Conservation (phyloP, 37 sponge, comb jelly and placozoan genomes). For the Tethya wilhelma region DNA sequence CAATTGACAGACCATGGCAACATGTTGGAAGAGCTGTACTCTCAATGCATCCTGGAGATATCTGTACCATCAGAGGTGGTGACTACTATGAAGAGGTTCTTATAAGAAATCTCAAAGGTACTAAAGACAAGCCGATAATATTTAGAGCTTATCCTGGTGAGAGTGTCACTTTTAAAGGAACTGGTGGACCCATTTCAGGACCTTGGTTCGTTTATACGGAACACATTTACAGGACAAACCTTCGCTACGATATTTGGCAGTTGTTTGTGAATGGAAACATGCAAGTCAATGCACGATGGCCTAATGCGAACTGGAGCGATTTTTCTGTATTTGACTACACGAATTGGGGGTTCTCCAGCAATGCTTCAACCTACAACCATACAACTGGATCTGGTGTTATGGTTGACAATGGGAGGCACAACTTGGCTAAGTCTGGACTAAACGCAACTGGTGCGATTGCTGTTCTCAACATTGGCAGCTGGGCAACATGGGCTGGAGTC, state of each 20-base stretch:
- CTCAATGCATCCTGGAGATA: conserved; percentile 8
- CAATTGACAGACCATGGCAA: neutral
- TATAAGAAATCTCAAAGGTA: conserved; percentile 4
- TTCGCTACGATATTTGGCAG: conserved; percentile 16
- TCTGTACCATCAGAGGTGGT: conserved; percentile 23
- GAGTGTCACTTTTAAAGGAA: conserved; percentile 16
- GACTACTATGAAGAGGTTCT: conserved; percentile 8
- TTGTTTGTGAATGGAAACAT: conserved; percentile 32
- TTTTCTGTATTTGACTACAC: conserved; percentile 30
- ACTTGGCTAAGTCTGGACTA: conserved; percentile 5
- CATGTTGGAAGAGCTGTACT: neutral
- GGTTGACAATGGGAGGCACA: conserved; percentile 21
- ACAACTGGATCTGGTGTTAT: conserved; percentile 15
- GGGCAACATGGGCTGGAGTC: conserved; percentile 39
- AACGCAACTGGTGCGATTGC: conserved; percentile 45
- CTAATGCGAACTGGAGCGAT: conserved; percentile 3
- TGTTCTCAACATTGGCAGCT: conserved; percentile 51
- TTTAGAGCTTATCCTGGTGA: conserved; percentile 29
- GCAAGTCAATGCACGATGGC: conserved; percentile 30
- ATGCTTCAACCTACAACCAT: conserved; percentile 22
- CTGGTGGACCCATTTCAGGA: neutral
- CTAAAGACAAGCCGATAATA: neutral
- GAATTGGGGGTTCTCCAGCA: conserved; percentile 17
- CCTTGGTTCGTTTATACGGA: conserved; percentile 1
- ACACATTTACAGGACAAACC: neutral